These are phyloP conservation scores for Scleropages formosus DNA, from an alignment of 2,797 vertebrate species.

Conservation along the genomic window DNA sequence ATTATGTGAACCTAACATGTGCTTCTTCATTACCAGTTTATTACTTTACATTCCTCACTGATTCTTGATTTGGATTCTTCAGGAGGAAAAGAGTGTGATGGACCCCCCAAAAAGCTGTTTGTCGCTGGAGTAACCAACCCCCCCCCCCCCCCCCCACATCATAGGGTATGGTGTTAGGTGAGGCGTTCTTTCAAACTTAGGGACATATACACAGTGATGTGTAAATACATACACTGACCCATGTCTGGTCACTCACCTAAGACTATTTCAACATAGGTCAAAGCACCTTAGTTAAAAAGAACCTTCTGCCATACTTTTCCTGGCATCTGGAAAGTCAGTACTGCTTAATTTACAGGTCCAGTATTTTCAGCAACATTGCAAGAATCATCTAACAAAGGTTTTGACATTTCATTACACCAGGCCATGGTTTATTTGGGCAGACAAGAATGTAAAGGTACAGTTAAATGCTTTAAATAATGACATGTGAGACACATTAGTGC, in stretches of 20 bases:
- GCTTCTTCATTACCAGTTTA: slow-evolving; percentile 5
- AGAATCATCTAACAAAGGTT: neutral
- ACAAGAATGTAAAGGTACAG: neutral
- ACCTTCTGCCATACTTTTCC: no score
- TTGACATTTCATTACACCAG: no score
- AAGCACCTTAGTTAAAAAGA: no score
- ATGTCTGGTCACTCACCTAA: no score
- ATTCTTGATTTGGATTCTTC: slow-evolving; percentile 22
- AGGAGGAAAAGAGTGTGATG: slow-evolving; percentile 76
- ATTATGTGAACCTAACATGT: neutral
- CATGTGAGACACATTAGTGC: neutral
- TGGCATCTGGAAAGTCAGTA: neutral
- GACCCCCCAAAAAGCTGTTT: slow-evolving; percentile 77
- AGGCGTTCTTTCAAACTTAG: slow-evolving; percentile 19
- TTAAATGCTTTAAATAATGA: neutral
- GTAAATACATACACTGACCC: neutral
- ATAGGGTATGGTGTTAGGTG: slow-evolving; percentile 71
- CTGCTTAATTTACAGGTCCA: neutral
- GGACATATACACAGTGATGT: neutral
- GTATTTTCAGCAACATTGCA: neutral
- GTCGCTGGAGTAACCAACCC: slow-evolving; percentile 73
- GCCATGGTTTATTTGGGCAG: neutral
- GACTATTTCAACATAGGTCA: no score
- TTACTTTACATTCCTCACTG: neutral
- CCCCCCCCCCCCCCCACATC: slow-evolving; percentile 58